These are phyloP conservation scores for Corynorhinus townsendii DNA, from an alignment of 2,113 vertebrate genomes.

Conservation along the genomic window DNA sequence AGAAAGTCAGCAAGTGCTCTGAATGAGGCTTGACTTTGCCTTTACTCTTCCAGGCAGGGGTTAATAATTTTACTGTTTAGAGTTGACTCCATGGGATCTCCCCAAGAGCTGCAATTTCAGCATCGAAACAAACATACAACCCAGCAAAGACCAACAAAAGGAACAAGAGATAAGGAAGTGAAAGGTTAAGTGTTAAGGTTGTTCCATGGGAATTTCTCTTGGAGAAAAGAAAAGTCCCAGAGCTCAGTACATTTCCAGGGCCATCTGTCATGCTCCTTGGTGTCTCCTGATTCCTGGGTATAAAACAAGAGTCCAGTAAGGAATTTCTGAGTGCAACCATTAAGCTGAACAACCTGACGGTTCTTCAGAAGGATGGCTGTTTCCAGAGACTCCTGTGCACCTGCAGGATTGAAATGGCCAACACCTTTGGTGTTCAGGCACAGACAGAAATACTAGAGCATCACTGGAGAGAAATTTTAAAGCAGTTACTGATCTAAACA, in stretches of 20 bases:
- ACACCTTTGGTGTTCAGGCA: conserved; percentile 37
- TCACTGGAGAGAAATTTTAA: conserved; percentile 33
- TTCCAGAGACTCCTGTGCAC: conserved; percentile 29
- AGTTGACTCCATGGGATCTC: conserved; percentile 25
- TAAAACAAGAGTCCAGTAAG: conserved; percentile 55
- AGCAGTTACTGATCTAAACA: conserved; percentile 50
- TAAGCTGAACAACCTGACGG: conserved; percentile 6
- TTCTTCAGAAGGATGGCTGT: conserved; percentile 11
- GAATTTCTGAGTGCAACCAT: background rate
- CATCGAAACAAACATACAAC: conserved; percentile 59
- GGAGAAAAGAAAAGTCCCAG: conserved; percentile 67
- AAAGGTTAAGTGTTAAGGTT: conserved; percentile 62
- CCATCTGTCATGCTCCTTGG: background rate
- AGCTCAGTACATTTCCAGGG: background rate
- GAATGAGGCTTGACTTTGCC: background rate
- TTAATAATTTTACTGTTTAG: conserved; percentile 39
- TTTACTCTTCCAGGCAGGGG: conserved; percentile 6
- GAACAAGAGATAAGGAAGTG: conserved; percentile 33
- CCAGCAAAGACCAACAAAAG: conserved; percentile 56
- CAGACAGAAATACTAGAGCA: conserved; percentile 39
- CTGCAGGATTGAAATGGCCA: conserved; percentile 51
- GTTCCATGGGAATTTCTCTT: conserved; percentile 62
- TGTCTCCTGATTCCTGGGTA: conserved; percentile 30
- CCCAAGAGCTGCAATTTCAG: conserved; percentile 35
- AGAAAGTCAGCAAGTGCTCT: background rate